Base-by-base conservation (phyloP, 2,113 vertebrate species). In the Ciconia maguari region DNA sequence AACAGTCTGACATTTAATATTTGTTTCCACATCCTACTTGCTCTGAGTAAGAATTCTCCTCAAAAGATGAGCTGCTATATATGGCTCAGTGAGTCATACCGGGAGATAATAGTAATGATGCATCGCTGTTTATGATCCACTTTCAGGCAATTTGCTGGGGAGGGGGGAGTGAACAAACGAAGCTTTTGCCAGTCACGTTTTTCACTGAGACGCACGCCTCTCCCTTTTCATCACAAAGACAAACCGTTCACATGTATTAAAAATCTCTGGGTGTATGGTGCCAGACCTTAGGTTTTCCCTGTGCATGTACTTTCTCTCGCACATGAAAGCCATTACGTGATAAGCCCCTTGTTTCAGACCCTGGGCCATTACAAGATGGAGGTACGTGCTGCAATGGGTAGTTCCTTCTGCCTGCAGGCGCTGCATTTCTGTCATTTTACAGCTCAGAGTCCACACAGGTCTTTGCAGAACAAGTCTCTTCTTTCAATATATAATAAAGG, bases 41-140 rank as follows among this genome's bases (percentile, higher is more conserved):
- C 91, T 92, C 32, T 90, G 84, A 96, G 95, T 96, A 95, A 96
- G 95, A 96, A 94, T 95, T 79, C 94, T 95, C 76, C 83, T 93
- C 80, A 69, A 80, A 96, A 90, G 85, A 94, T 1, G n/a, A 89
- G 93, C 80, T 90, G 84, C 90, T 97, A 95, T 96, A 96, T 95
- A 95, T 70, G 84, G 94, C 92, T 93, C 86, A 55, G 77, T 97
- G 96, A 97, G 81, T 97, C 97, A 97, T 4, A 11, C 41, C 1
- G 3, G 74, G 77, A 86, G 88, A 96, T 84, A 96, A 91, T 3
- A 91, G 93, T 29, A 80, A 76, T 71, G 83, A 94, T 85, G 91
- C 93, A 95, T 69, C 14, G 30, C 87, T 60, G 89, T 69, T 86
- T 49, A 72, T 87, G 95, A 97, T 83, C 76, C 80, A 78, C 92